These are phyloP conservation scores for Eunapius fragilis DNA, from an alignment of 37 sponge, comb jelly and placozoan genomes.

Conservation along the genomic window DNA sequence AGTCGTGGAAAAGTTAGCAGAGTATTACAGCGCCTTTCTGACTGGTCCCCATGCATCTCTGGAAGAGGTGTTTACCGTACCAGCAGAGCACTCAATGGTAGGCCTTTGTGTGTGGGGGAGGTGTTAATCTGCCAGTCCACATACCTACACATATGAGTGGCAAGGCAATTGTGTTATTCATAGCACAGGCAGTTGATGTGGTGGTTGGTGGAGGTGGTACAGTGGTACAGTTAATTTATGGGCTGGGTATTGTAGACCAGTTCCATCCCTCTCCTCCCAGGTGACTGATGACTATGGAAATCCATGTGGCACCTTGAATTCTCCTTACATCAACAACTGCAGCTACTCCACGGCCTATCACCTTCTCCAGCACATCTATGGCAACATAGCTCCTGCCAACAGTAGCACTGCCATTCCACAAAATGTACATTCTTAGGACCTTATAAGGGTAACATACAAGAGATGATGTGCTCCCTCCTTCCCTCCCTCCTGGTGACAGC, in stretches of 20 bases:
- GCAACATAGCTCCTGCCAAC: constrained; percentile 57
- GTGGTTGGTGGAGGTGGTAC: no score
- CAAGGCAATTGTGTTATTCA: no score
- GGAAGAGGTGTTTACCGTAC: constrained; percentile 38
- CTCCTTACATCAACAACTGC: constrained; percentile 86
- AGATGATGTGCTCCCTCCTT: not conserved
- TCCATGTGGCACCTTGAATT: constrained; percentile 15
- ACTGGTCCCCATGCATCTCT: constrained; percentile 19
- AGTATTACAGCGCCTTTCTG: constrained; percentile 59
- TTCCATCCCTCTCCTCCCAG: not conserved
- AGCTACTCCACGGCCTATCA: constrained; percentile 58
- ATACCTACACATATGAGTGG: no score
- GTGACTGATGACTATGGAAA: not conserved
- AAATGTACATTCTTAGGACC: not conserved
- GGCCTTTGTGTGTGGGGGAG: not conserved
- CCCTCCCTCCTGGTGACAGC: constrained; percentile 26
- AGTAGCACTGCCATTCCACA: not conserved
- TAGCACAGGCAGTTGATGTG: no score
- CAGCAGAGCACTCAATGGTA: constrained; percentile 70
- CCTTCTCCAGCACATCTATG: constrained; percentile 74
- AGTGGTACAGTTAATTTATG: no score
- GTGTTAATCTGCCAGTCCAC: no score
- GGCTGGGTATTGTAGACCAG: no score
- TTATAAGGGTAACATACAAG: not conserved
- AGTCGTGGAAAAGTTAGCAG: constrained; percentile 55